Evolutionary conservation across 2,113 vertebrate species (phyloP), one percentile per base, ranked within the genome.

Genomic region (Syngnathoides biaculeatus): DNA sequence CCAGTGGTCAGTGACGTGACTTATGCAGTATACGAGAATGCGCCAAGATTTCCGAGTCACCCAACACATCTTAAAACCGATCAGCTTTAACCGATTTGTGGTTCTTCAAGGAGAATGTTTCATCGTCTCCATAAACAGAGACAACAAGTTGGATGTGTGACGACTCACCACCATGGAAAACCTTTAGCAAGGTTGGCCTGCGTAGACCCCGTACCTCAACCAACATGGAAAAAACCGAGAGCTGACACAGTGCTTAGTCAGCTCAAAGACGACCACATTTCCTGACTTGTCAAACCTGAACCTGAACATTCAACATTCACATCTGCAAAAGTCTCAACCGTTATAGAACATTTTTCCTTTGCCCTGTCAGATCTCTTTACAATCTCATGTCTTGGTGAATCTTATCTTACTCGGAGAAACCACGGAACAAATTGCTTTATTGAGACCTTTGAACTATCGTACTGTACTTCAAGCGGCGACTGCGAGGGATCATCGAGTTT

Each of bases 221-320:
- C 82, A 67, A 86, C 81, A 88, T 87, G 87, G 87, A 89, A 90
- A 89, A 90, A 90, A 84, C 78, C 75, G 74, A 50, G 79, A 69
- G 81, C 80, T 82, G 84, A 87, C 87, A 79, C 53, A 76, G 66
- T 69, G 81, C 87, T 77, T 71, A 64, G 78, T 87, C 84, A 91
- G 88, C 87, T 82, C 56, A 82, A 78, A 75, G 78, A 57, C 47
- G 81, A 87, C 84, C 84, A 24, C 87, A 86, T 80, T 86, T 87
- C 79, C 84, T 77, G 70, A 83, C 59, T 73, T 77, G 71, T 82
- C 79, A 73, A 81, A 86, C 82, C 86, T 86, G 79, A 75, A 79
- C 74, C 77, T 72, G 75, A 67, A 66, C 53, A 80, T 84, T 88
- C 80, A 87, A 84, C 68, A 70, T 75, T 77, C 75, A 84, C 84